Percentiles rank a stretch among this genome's conserved stretches.
Evolutionary conservation across 1,140 invertebrate species (phyloP).

Genomic region (Chelonus insularis): DNA sequence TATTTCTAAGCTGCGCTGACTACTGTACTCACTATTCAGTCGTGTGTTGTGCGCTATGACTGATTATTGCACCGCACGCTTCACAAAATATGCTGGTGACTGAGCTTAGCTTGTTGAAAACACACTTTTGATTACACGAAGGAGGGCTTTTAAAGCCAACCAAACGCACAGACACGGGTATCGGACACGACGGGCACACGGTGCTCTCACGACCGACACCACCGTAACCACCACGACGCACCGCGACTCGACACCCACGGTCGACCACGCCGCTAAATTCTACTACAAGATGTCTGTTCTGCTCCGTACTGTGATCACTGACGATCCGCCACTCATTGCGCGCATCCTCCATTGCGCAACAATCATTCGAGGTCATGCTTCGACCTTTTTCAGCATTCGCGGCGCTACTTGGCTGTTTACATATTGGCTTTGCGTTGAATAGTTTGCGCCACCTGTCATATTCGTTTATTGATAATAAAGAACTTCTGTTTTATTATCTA

Average conservation of each 20-base stretch:
- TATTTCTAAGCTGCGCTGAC: too few species aligned
- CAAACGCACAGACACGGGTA: neutral
- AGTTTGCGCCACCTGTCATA: neutral
- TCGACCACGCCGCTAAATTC: conserved; percentile 53
- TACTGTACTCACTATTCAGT: too few species aligned
- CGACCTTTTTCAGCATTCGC: conserved; percentile 15
- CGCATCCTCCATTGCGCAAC: conserved; percentile 44
- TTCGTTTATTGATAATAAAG: neutral
- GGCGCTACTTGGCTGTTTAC: neutral
- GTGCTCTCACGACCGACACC: conserved; percentile 30
- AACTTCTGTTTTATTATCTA: too few species aligned
- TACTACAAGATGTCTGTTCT: conserved; percentile 56
- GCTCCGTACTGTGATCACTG: conserved; percentile 50
- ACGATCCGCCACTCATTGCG: conserved; percentile 36
- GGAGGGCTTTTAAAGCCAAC: conserved; percentile 6
- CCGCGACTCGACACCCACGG: conserved; percentile 48
- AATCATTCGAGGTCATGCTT: conserved; percentile 40
- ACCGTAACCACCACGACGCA: conserved; percentile 34
- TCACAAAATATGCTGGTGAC: neutral
- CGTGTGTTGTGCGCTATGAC: neutral
- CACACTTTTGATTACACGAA: neutral
- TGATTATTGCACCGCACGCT: conserved; percentile 5
- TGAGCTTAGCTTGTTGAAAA: neutral
- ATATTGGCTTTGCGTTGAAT: neutral
- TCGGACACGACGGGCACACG: conserved; percentile 32